Conservation (phyloP, 2,113 vertebrate genomes). For the Anolis carolinensis region DNA sequence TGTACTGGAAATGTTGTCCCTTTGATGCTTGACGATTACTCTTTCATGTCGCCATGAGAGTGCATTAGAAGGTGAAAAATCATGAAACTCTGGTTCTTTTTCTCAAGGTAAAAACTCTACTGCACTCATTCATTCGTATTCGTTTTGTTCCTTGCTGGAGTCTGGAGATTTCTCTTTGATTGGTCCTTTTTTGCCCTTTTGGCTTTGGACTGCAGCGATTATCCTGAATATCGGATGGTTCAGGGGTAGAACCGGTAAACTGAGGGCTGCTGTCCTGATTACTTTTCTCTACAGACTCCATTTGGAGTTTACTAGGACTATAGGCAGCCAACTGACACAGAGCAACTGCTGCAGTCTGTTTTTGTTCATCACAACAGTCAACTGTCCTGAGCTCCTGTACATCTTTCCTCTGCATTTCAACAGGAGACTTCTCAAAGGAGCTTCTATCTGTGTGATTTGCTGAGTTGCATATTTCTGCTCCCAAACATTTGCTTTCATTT, state of each 20-base stretch:
- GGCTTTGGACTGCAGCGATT: slow-evolving; percentile 59
- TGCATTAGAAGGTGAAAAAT: slow-evolving; percentile 10
- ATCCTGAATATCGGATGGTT: slow-evolving; percentile 30
- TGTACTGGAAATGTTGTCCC: fast-evolving
- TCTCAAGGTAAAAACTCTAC: slow-evolving; percentile 78
- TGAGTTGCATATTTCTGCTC: slow-evolving; percentile 2
- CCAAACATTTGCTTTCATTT: neutral
- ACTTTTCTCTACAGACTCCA: slow-evolving; percentile 41
- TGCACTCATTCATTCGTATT: slow-evolving; percentile 71
- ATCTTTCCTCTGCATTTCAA: neutral
- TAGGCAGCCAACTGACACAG: slow-evolving; percentile 91
- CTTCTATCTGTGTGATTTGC: neutral
- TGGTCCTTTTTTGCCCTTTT: slow-evolving; percentile 80
- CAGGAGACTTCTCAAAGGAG: fast-evolving
- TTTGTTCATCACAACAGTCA: slow-evolving; percentile 87
- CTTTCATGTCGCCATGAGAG: neutral
- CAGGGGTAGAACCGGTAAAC: neutral
- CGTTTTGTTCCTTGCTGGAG: slow-evolving; percentile 77
- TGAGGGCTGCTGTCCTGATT: slow-evolving; percentile 45
- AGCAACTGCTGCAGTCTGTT: slow-evolving; percentile 91
- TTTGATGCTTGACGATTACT: neutral
- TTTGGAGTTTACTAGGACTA: slow-evolving; percentile 65
- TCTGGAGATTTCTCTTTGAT: slow-evolving; percentile 68
- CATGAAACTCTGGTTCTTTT: slow-evolving; percentile 83
- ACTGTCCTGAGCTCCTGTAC: slow-evolving; percentile 56